These are phyloP conservation scores for Hypercompe scribonia DNA, from an alignment of 2,888 invertebrate species.

Conservation along the genomic window DNA sequence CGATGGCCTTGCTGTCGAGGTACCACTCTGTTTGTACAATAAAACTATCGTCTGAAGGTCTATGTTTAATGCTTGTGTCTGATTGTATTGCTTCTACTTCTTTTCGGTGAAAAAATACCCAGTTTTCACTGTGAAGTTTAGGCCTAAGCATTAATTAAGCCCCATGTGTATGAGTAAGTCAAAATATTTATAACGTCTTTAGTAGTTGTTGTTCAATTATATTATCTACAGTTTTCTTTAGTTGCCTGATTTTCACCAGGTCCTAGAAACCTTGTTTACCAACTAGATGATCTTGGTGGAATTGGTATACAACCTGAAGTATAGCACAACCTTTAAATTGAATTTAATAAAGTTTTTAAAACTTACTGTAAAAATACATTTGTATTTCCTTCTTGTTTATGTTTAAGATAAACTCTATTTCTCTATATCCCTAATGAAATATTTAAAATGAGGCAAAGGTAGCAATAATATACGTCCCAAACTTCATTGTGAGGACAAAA, in stretches of 20 bases:
- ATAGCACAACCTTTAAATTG: too few species aligned
- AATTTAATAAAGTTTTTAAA: too few species aligned
- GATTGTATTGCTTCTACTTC: background rate
- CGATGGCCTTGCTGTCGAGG: background rate
- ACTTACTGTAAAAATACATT: too few species aligned
- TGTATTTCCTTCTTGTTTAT: too few species aligned
- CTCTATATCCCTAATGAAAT: conserved; percentile 1
- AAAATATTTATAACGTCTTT: too few species aligned
- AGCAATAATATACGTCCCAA: conserved; percentile 16
- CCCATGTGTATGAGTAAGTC: background rate
- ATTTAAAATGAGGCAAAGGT: conserved; percentile 19
- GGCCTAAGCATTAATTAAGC: too few species aligned
- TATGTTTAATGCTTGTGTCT: background rate
- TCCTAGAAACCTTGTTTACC: too few species aligned
- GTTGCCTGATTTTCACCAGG: too few species aligned
- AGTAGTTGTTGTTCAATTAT: too few species aligned
- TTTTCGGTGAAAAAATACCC: background rate
- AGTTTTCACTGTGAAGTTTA: background rate
- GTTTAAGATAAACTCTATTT: background rate
- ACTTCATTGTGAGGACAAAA: conserved; percentile 31
- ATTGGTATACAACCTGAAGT: too few species aligned
- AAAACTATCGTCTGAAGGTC: background rate
- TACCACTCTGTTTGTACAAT: background rate
- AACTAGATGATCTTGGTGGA: too few species aligned
- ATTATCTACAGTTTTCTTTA: too few species aligned